phyloP scores from a whole-genome alignment of 2,888 invertebrate genomes.

The Diabrotica balteata region DNA sequence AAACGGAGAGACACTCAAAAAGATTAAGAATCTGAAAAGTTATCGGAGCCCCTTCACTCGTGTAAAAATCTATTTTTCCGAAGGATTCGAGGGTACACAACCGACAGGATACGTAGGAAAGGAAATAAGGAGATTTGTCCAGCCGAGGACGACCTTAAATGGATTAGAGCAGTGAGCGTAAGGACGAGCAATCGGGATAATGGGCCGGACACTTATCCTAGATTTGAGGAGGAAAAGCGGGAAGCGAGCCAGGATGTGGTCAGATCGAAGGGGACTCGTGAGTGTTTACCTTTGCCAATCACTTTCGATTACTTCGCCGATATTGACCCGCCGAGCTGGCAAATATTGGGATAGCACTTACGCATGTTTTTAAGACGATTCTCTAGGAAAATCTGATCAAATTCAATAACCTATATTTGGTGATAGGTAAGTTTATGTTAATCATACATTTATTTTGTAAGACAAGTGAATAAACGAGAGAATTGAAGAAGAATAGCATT shows the following conservation, averaged over 20 bases:
- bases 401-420: too few species aligned
- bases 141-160: constrained; percentile 46
- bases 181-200: constrained; percentile 61
- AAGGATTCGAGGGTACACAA: constrained; percentile 17
- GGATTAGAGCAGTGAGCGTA: constrained; percentile 57
- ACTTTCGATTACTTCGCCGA: constrained; percentile 40
- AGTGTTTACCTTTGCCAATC: constrained; percentile 54
- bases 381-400: too few species aligned
- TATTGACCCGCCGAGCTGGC: constrained; percentile 8
- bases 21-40: constrained; percentile 19
- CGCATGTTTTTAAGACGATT: too few species aligned
- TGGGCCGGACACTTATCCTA: constrained; percentile 60
- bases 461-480: too few species aligned
- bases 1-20: constrained; percentile 14
- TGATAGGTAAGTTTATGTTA: too few species aligned
- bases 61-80: constrained; percentile 26
- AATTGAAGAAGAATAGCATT: too few species aligned
- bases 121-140: constrained; percentile 42
- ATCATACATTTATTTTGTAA: too few species aligned
- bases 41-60: constrained; percentile 24
- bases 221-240: constrained; percentile 45
- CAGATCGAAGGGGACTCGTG: constrained; percentile 36
- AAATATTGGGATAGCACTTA: constrained; percentile 4
- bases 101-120: constrained; percentile 22
- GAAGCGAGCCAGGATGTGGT: constrained; percentile 49